phyloP scores from a whole-genome alignment of 2,888 invertebrate species.

The Sminthurinus aureus region DNA sequence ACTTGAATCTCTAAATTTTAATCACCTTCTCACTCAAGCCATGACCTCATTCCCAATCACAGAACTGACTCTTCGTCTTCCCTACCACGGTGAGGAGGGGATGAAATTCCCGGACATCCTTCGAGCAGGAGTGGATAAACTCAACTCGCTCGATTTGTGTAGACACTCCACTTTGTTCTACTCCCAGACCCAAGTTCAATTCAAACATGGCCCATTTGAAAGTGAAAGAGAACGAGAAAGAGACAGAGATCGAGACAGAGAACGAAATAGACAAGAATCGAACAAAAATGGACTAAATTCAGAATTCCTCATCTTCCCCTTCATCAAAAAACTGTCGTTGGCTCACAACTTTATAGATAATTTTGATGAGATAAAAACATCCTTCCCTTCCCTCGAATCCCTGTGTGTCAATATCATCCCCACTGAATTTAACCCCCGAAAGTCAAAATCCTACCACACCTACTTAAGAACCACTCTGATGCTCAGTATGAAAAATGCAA shows the following conservation, averaged over 20 bases:
- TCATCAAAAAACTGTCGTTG: slow-evolving; percentile 20
- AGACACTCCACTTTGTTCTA: slow-evolving; percentile 8
- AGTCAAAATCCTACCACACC: slow-evolving; percentile 19
- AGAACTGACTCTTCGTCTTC: background rate
- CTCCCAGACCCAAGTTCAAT: slow-evolving; percentile 3
- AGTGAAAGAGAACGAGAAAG: background rate
- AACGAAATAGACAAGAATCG: too few relatives aligned
- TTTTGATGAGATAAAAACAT: slow-evolving; percentile 27
- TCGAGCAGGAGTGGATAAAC: background rate
- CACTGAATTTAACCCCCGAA: slow-evolving; percentile 15
- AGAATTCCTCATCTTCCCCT: slow-evolving; percentile 10
- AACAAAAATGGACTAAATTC: background rate
- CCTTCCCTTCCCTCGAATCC: slow-evolving; percentile 12
- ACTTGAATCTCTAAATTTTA: background rate
- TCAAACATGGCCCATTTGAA: slow-evolving; percentile 21
- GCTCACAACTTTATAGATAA: slow-evolving; percentile 34
- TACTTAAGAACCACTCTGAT: slow-evolving; percentile 24
- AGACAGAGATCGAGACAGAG: too few relatives aligned
- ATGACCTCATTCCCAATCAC: background rate
- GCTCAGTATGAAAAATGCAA: background rate
- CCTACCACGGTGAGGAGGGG: slow-evolving; percentile 12
- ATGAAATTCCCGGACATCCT: background rate
- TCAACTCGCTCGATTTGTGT: slow-evolving; percentile 9
- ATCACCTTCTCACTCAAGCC: background rate
- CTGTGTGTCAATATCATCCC: slow-evolving; percentile 26